phyloP scores from a whole-genome alignment of 2,797 vertebrate genomes.

The Pantherophis alleghaniensis region DNA sequence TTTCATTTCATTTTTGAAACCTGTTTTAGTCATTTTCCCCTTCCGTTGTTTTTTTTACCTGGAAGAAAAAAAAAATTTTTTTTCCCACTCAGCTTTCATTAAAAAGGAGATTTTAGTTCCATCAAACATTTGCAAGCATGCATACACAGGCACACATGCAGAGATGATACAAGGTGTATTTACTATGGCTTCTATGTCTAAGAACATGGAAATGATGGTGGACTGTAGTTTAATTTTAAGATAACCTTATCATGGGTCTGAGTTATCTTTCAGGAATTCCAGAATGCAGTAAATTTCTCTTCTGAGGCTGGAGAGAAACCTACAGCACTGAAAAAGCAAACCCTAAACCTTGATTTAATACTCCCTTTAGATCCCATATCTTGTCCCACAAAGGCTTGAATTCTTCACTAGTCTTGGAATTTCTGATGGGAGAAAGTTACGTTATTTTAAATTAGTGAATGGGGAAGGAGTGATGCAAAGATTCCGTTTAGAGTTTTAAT shows the following conservation, averaged over 20 bases:
- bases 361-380: not conserved
- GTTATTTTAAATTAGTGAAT: not conserved
- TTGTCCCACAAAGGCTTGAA: not conserved
- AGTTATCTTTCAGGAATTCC: not conserved
- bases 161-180: not conserved
- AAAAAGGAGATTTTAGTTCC: not conserved
- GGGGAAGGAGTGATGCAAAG: not conserved
- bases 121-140: not conserved
- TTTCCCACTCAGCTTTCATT: not conserved
- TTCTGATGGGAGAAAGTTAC: not conserved
- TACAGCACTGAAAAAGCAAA: not conserved
- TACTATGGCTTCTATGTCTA: not conserved
- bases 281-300: not conserved
- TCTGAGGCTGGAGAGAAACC: not conserved
- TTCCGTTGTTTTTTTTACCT: not conserved
- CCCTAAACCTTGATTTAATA: not conserved
- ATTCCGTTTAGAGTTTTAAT: not conserved
- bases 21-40: not conserved
- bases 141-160: not conserved
- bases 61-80: not conserved
- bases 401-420: not conserved
- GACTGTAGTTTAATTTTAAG: not conserved
- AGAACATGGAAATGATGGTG: not conserved
- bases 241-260: not conserved
- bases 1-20: constrained; percentile 50